phyloP scores from a whole-genome alignment of 2,113 vertebrate species.

The Calidris pygmaea region DNA sequence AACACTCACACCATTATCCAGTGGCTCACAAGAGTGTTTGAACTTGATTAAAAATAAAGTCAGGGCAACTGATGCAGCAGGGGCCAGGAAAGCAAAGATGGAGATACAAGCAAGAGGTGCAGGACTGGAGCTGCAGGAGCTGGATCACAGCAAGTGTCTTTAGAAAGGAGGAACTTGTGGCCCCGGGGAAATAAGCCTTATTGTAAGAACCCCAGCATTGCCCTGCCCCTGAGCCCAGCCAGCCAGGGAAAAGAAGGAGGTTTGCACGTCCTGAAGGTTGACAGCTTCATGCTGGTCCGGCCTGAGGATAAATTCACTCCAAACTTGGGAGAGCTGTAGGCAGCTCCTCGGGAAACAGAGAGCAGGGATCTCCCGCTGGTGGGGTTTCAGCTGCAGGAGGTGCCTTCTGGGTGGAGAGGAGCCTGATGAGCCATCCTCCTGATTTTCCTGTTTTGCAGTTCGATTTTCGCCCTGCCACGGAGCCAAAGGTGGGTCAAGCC shows the following conservation, averaged over 20 bases:
- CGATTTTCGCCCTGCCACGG: background rate
- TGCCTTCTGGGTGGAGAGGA: background rate
- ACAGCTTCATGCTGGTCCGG: background rate
- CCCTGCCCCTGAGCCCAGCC: background rate
- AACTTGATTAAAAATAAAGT: background rate
- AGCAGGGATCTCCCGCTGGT: accelerated
- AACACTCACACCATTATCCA: background rate
- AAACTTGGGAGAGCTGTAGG: background rate
- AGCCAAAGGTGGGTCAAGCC: background rate
- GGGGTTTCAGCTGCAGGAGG: background rate
- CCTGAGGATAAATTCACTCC: background rate
- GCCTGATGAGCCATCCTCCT: background rate
- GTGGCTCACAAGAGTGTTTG: background rate
- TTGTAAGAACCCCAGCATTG: background rate
- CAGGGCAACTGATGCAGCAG: background rate
- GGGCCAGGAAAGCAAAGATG: background rate
- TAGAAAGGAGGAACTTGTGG: background rate
- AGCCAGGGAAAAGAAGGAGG: background rate
- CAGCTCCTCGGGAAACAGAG: background rate
- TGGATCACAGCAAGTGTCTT: background rate
- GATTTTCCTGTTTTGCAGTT: no score
- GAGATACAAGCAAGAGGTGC: background rate
- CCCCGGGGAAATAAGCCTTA: background rate
- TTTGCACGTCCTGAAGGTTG: accelerated
- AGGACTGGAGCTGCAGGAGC: background rate